Conservation (phyloP, 2,113 vertebrate genomes). For the Martes martes region DNA sequence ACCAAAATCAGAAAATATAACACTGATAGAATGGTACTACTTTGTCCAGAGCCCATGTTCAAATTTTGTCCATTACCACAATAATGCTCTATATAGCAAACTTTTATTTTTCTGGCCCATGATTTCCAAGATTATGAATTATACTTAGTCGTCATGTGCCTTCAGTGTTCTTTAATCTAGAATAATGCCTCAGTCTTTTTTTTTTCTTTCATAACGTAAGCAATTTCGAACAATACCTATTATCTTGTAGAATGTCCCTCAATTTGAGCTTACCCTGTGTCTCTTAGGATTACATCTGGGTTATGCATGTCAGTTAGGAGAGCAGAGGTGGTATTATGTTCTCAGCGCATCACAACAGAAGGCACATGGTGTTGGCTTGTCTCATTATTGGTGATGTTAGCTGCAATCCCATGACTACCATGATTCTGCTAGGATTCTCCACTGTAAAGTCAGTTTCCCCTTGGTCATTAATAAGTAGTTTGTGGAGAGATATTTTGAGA, state of each 20-base stretch:
- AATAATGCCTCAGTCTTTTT: background rate
- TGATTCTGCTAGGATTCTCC: background rate
- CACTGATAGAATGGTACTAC: background rate
- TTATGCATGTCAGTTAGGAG: background rate
- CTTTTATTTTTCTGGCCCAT: background rate
- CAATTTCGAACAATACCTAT: background rate
- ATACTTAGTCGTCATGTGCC: background rate
- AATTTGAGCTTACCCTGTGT: background rate
- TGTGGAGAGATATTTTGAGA: background rate
- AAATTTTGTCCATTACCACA: background rate
- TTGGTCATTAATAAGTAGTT: background rate
- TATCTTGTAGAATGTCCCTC: background rate
- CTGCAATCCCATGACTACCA: background rate
- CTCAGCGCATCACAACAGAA: background rate
- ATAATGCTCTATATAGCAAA: background rate
- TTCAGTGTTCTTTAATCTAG: background rate
- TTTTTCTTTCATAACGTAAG: background rate
- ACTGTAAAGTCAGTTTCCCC: background rate
- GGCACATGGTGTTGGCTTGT: background rate
- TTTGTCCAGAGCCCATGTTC: background rate
- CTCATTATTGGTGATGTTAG: background rate
- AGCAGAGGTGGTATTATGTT: background rate
- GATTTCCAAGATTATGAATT: background rate
- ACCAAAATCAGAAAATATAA: background rate
- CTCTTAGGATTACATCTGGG: background rate